Base-by-base conservation (phyloP, 2,888 invertebrate species). In the Amiota communis region DNA sequence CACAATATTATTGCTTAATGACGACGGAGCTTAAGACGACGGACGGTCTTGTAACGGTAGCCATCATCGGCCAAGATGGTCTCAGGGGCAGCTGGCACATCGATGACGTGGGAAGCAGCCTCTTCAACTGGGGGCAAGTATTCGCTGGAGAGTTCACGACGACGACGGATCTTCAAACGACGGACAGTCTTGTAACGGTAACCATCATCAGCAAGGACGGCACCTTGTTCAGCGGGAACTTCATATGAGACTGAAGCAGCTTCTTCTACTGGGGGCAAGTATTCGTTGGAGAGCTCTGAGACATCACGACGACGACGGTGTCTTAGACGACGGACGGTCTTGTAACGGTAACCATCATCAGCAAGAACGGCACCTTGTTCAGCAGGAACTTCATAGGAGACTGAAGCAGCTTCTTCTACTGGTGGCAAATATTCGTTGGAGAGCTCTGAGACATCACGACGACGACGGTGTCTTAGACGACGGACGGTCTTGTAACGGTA, bases 11-110 rank as follows among this genome's bases (percentile, higher is more conserved):
- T 56, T 36, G 67, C 75, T 77, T 83, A 81, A 74, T 86, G 86
- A 49, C 83, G 82, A 73, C 86, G 86, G 72, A 76, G 71, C 72
- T 80, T 83, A 12, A 82, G 76, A 68, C 84, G 83, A 73, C 84
- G 86, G 12, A 87, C 87, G 64, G 84, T 84, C 80, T 88, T 88
- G 83, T 88, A 88, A 72, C 88, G 88, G 79, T 88, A 88, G 51
- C 88, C 88, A 81, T 88, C 87, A 80, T 88, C 84, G 72, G 80
- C 77, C 12, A 83, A 63, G n/a, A 75, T 72, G 13, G 77, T 76
- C 46, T 71, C 65, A 13, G 70, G 57, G 23, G 48, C 56, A 12
- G 53, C 71, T 23, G 71, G 63, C 12, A 64, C 64, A 49, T 64
- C 71, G 46, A 71, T 61, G n/a, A 49, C 20, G 12, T 64, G 63